Base-by-base conservation (phyloP, 2,113 vertebrate genomes). In the Urocitellus parryii region DNA sequence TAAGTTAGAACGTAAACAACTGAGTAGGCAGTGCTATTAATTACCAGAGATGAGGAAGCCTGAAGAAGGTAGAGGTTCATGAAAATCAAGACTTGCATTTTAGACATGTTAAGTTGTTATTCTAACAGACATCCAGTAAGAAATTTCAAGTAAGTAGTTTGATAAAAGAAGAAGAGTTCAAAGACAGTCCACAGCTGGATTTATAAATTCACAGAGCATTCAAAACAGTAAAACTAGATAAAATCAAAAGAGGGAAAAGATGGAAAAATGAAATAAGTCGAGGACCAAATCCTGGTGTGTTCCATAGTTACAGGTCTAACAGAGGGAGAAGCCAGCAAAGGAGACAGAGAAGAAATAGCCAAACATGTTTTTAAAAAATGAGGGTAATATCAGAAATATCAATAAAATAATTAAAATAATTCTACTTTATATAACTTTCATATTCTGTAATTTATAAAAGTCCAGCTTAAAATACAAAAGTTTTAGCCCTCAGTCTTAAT, bases 381-480 rank as follows among this genome's bases (percentile, higher is more conserved):
- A 45, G 10, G 65, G 6, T 29, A 6, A 74, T 72, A 3, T 61
- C 39, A 90, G 56, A 51, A 42, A 78, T 51, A 37, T 74, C 45
- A 45, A 9, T 45, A 45, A 45, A 45, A 45, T 45, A 68, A 78
- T 73, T 92, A 72, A 1, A 85, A 77, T 67, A 53, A 37, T 63
- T 95, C 16, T 70, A 45, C 48, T 91, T 88, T 80, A 72, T 24
- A 63, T 83, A 86, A 74, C 17, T 27, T 79, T 72, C 70, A 39
- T 10, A 82, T 67, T 42, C 20, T 89, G 37, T 90, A 22, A 29
- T 91, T 56, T 51, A 22, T 6, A 6, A 27, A 95, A 93, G 63
- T 90, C 74, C 29, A 88, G 13, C 58, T 86, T 94, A 91, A 85
- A 95, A 86, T 45, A 3, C 11, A 85, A 88, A 91, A 86, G 29